Conservation (phyloP, 2,888 invertebrate species). For the Pycnomerus fuliginosus region DNA sequence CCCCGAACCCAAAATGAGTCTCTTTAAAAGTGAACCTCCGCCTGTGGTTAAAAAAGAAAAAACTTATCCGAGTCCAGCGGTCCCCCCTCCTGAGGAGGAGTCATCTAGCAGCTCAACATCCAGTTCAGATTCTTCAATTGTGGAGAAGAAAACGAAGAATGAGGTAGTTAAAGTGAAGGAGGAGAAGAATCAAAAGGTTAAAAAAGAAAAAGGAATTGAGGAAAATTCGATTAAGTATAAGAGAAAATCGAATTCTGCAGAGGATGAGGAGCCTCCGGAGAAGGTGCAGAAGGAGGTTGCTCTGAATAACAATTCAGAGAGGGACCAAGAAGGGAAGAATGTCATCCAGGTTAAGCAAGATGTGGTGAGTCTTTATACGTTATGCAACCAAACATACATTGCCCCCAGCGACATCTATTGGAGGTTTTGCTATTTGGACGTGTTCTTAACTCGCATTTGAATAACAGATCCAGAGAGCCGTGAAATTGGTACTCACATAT, state of each 20-base stretch:
- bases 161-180: conserved; percentile 55
- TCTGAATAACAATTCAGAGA: conserved; percentile 44
- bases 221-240: conserved; percentile 67
- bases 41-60: conserved; percentile 29
- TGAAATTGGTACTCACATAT: too few species aligned
- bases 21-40: conserved; percentile 11
- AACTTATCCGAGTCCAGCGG: conserved; percentile 7
- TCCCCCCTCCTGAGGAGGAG: conserved; percentile 36
- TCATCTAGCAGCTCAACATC: conserved; percentile 42
- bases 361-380: too few species aligned
- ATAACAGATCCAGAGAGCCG: too few species aligned
- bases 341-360: too few species aligned
- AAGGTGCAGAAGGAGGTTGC: conserved; percentile 50
- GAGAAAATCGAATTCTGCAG: conserved; percentile 54
- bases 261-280: conserved; percentile 54
- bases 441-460: too few species aligned
- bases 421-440: too few species aligned
- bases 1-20: conserved; percentile 24
- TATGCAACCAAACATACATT: too few species aligned
- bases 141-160: conserved; percentile 51
- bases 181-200: conserved; percentile 45
- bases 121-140: conserved; percentile 39
- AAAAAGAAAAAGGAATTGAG: conserved; percentile 58
- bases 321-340: conserved; percentile 36
- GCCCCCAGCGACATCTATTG: too few species aligned